Evolutionary conservation across 1,140 invertebrate species (phyloP).

Genomic region (Drosophila micromelanica): DNA sequence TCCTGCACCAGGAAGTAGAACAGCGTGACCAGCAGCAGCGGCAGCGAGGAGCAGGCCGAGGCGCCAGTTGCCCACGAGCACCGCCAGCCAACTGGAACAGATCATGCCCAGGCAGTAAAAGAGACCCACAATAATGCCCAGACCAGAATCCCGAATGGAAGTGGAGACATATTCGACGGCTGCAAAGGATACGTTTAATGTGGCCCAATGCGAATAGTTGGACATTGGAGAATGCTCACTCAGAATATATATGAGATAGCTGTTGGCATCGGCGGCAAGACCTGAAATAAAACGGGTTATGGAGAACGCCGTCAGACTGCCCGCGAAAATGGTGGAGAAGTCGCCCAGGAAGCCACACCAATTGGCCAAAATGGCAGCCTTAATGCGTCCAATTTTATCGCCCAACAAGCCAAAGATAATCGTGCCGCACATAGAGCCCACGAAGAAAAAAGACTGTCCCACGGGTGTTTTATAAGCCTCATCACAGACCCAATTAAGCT

Average conservation of each 20-base stretch:
- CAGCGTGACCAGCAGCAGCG: slow-evolving; percentile 81
- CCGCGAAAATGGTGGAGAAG: slow-evolving; percentile 84
- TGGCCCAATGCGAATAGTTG: neutral
- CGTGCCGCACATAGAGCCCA: slow-evolving; percentile 86
- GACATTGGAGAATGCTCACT: slow-evolving; percentile 71
- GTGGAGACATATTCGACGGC: slow-evolving; percentile 86
- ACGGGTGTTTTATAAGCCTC: slow-evolving; percentile 85
- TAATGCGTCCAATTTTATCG: slow-evolving; percentile 86
- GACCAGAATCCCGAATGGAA: slow-evolving; percentile 85
- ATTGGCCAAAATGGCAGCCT: slow-evolving; percentile 85
- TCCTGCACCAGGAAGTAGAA: slow-evolving; percentile 86
- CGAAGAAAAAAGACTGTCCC: slow-evolving; percentile 87
- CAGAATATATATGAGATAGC: slow-evolving; percentile 87
- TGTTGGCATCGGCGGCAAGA: slow-evolving; percentile 86
- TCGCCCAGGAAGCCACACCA: slow-evolving; percentile 85
- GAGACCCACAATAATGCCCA: slow-evolving; percentile 86
- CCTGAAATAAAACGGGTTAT: slow-evolving; percentile 86
- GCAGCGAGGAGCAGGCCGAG: slow-evolving; percentile 84
- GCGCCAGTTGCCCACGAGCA: slow-evolving; percentile 85
- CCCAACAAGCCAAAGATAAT: slow-evolving; percentile 85
- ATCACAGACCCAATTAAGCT: slow-evolving; percentile 87
- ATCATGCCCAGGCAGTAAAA: slow-evolving; percentile 86
- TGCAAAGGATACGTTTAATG: slow-evolving; percentile 49
- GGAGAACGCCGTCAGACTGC: slow-evolving; percentile 84
- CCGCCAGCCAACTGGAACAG: too few relatives aligned